These are phyloP conservation scores for Peucedramus taeniatus DNA, from an alignment of 2,113 vertebrate species.

Conservation along the genomic window DNA sequence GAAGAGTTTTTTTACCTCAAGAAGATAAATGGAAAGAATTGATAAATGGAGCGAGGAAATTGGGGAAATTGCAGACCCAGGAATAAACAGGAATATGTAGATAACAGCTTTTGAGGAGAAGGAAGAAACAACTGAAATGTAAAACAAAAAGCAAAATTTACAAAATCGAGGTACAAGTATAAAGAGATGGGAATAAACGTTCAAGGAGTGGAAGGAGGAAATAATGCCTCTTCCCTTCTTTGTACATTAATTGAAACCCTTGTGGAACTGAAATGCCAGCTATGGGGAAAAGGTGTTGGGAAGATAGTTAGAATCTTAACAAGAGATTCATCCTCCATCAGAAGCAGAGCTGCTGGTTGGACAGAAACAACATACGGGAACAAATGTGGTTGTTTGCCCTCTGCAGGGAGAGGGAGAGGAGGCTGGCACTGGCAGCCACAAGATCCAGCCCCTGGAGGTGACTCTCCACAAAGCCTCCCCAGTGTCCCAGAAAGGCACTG, in stretches of 20 bases:
- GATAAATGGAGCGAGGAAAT: background rate
- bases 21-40: background rate
- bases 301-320: background rate
- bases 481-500: background rate
- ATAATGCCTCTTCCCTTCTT: background rate
- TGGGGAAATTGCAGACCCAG: accelerated
- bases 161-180: background rate
- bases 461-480: background rate
- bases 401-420: background rate
- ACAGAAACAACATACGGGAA: accelerated
- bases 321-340: background rate
- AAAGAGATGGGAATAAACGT: background rate
- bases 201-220: background rate
- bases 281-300: background rate
- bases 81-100: background rate
- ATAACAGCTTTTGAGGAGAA: background rate
- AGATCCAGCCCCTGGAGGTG: background rate
- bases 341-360: background rate
- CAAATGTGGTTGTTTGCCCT: background rate
- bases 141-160: background rate
- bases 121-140: background rate
- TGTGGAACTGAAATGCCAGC: background rate
- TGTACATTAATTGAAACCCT: background rate
- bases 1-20: background rate
- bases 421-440: background rate